A percentile compares a stretch with the other conserved stretches of the same genome.
These are phyloP conservation scores for Matsumyia berberina DNA, from an alignment of 2,888 invertebrate genomes.

Conservation along the genomic window DNA sequence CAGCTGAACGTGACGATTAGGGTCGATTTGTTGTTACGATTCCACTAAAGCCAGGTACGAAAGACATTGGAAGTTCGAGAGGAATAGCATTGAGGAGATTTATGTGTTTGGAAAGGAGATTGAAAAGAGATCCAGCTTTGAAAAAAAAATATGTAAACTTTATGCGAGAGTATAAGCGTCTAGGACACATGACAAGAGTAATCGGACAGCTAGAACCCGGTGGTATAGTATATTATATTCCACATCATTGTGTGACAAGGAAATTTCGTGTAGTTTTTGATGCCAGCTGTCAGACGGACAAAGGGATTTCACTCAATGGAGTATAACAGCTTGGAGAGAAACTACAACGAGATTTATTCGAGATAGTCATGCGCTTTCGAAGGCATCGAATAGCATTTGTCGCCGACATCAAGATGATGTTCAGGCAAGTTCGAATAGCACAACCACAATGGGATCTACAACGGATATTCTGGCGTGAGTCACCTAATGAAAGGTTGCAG, in stretches of 20 bases:
- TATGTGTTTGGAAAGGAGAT: conserved; percentile 11
- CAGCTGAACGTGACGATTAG: not conserved
- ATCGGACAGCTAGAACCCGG: not conserved
- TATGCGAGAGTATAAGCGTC: conserved; percentile 12
- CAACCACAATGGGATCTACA: conserved; percentile 43
- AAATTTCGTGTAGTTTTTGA: conserved; percentile 37
- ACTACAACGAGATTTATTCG: not conserved
- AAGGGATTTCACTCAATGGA: not conserved
- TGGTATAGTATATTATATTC: conserved; percentile 33
- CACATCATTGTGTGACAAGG: conserved; percentile 43
- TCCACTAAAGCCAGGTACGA: not conserved
- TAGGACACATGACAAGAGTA: conserved; percentile 25
- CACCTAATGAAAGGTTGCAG: not conserved
- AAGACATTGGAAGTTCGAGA: not conserved
- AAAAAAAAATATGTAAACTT: conserved; percentile 23
- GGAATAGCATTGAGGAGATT: not conserved
- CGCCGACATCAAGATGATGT: conserved; percentile 51
- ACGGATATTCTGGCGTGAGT: conserved; percentile 53
- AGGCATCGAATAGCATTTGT: conserved; percentile 23
- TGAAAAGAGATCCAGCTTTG: not conserved
- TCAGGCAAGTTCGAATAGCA: conserved; percentile 36
- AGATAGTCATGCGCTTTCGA: conserved; percentile 1
- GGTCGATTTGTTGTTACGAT: not conserved
- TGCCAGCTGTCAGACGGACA: conserved; percentile 9
- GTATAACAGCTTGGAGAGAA: too few species aligned